Base-by-base conservation (phyloP, 2,888 invertebrate species). In the Xylophagus ater region DNA sequence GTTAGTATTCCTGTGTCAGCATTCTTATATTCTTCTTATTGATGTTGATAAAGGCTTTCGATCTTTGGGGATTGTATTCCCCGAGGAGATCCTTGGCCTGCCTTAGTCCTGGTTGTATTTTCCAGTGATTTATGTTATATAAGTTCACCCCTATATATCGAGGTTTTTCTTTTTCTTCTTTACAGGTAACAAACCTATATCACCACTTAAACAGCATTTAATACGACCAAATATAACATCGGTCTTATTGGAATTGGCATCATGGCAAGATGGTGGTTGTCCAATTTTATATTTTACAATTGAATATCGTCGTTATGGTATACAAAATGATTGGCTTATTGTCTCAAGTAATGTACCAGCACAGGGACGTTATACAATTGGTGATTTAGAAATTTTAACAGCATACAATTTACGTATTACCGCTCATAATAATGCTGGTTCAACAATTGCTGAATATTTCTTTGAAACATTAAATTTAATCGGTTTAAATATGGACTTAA, bases 261-360 rank as follows among this genome's bases (percentile, higher is more conserved):
- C 81, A 6, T 88, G 87, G 87, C 75, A 80, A 14, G 81, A 80
- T 51, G 80, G 81, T 1, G 85, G 85, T 26, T 89, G 88, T 57
- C 78, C 83, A 0, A 79, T 88, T 50, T 70, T 74, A 2, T 79
- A 80, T 43, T 83, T 82, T 32, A 59, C 62, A 18, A 58, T 64
- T n/a, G 64, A 64, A 39, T 64, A 61, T 23, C 56, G 55, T 25
- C 53, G 54, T 10, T 52, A 58, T 37, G 55, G 55, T 9, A 47
- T 55, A 4, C 53, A 57, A 0, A 54, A 52, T 33, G 60, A 63
- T 44, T 64, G 62, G 63, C 62, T 62, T 19, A 54, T 65, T 53
- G 70, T 70, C 13, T 70, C 70, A 4, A 71, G 68, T 49, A 66
- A 70, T 51, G 63, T 70, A 34, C 63, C 65, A 39, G 62, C 68